These are phyloP conservation scores for Trichogramma dendrolimi DNA, from an alignment of 2,888 invertebrate genomes.

Conservation along the genomic window DNA sequence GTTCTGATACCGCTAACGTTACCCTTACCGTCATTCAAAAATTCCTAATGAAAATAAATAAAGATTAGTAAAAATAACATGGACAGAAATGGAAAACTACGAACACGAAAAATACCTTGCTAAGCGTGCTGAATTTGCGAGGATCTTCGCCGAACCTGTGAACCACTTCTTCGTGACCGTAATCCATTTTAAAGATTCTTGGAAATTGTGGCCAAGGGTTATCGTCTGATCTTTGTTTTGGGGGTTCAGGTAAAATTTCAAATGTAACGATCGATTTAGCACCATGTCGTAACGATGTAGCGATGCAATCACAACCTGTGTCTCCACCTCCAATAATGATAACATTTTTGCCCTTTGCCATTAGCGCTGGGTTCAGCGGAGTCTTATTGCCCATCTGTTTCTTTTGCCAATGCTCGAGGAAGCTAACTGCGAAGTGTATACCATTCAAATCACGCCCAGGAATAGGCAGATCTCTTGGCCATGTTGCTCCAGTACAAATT, in stretches of 20 bases:
- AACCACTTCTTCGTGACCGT: slow-evolving; percentile 90
- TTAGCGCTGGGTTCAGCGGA: slow-evolving; percentile 55
- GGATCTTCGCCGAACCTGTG: slow-evolving; percentile 85
- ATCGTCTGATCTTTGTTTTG: slow-evolving; percentile 71
- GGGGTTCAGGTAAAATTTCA: slow-evolving; percentile 94
- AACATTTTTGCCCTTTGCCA: slow-evolving; percentile 90
- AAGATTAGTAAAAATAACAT: neutral
- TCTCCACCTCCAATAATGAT: slow-evolving; percentile 86
- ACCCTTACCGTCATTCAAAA: slow-evolving; percentile 83
- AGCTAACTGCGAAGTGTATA: slow-evolving; percentile 97
- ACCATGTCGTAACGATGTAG: slow-evolving; percentile 88
- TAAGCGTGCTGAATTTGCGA: slow-evolving; percentile 86
- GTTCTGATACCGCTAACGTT: slow-evolving; percentile 88
- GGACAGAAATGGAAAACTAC: neutral
- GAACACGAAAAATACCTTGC: slow-evolving; percentile 60
- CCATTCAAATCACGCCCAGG: slow-evolving; percentile 85
- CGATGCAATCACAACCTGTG: slow-evolving; percentile 96
- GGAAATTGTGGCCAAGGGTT: slow-evolving; percentile 99
- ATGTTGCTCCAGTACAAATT: slow-evolving; percentile 90
- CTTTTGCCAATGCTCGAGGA: slow-evolving; percentile 95
- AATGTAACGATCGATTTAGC: slow-evolving; percentile 91
- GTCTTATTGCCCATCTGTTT: slow-evolving; percentile 72
- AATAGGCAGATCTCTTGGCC: slow-evolving; percentile 87
- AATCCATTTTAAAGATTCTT: slow-evolving; percentile 91
- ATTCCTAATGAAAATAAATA: slow-evolving; percentile 59